Conservation (phyloP, 2,113 vertebrate genomes). For the Pygoscelis adeliae region DNA sequence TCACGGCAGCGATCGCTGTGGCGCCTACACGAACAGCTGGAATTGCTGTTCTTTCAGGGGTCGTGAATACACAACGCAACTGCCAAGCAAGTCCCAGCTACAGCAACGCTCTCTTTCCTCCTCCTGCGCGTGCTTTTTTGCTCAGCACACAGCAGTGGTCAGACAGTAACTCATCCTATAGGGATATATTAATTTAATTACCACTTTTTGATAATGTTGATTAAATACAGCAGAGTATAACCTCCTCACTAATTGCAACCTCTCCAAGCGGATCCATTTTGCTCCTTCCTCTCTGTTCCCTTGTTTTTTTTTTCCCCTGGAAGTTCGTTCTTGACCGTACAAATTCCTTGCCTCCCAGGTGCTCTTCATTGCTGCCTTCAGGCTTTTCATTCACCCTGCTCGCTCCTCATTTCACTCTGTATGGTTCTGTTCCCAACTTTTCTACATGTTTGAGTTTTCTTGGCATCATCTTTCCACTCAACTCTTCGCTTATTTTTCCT, state of each 20-base stretch:
- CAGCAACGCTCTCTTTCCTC: neutral
- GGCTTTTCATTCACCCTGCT: neutral
- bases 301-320: neutral
- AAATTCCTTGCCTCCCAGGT: neutral
- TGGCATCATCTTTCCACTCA: neutral
- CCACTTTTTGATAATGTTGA: neutral
- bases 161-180: rapidly evolving
- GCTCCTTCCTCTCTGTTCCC: neutral
- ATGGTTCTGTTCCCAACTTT: neutral
- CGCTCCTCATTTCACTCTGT: neutral
- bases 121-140: neutral
- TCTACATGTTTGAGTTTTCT: neutral
- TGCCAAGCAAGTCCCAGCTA: too few species aligned
- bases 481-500: neutral
- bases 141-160: neutral
- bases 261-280: neutral
- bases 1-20: neutral
- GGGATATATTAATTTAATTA: neutral
- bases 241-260: neutral
- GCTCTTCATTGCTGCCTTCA: neutral
- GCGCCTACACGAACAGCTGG: neutral
- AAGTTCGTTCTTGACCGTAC: neutral
- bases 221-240: neutral
- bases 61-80: neutral
- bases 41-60: neutral